These are phyloP conservation scores for Herpailurus yagouaroundi DNA, from an alignment of 2,113 vertebrate genomes.

Conservation along the genomic window DNA sequence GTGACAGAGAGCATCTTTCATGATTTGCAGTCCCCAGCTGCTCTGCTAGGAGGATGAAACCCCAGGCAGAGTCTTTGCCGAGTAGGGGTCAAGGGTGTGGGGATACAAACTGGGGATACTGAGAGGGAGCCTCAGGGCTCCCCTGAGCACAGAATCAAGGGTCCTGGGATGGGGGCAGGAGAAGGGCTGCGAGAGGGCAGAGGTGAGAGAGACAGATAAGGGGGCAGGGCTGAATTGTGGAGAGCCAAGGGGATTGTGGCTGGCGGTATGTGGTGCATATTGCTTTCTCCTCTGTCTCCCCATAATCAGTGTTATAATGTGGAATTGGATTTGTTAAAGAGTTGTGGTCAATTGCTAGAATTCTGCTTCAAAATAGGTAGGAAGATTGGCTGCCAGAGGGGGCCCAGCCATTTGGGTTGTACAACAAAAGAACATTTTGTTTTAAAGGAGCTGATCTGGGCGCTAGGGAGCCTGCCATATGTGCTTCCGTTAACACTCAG, in stretches of 20 bases:
- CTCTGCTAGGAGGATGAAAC: neutral
- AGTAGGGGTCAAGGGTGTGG: neutral
- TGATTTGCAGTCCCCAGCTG: neutral
- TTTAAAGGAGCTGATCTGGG: neutral
- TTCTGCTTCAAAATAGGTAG: neutral
- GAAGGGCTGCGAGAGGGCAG: neutral
- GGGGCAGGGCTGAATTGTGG: neutral
- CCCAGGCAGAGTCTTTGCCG: neutral
- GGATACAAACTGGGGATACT: neutral
- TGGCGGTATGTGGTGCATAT: rapidly evolving
- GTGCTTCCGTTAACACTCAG: neutral
- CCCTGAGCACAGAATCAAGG: neutral
- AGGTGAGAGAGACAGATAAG: neutral
- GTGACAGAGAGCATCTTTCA: neutral
- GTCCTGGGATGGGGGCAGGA: rapidly evolving
- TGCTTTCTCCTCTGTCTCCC: neutral
- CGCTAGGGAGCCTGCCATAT: neutral
- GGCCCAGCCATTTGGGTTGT: neutral
- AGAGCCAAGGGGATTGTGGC: neutral
- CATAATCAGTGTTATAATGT: neutral
- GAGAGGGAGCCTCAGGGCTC: neutral
- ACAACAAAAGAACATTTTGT: neutral
- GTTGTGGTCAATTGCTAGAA: neutral
- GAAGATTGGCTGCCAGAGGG: neutral
- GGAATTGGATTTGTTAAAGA: neutral